Percentiles rank a stretch among this genome's conserved stretches.
Evolutionary conservation across 2,797 vertebrate species (phyloP).

Genomic region (Danio choprae): DNA sequence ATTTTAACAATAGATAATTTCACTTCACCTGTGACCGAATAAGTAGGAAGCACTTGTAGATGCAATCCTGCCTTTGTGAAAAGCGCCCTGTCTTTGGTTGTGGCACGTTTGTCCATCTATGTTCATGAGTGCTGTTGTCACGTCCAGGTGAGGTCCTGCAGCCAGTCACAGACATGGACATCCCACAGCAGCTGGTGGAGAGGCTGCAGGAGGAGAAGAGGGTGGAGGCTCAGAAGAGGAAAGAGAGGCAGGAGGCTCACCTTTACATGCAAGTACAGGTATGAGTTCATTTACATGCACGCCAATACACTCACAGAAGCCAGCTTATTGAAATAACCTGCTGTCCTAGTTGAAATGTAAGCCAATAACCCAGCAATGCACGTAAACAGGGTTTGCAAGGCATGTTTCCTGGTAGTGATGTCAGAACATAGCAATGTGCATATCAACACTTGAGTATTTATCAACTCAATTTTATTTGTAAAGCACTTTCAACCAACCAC

Average conservation of each 20-base stretch:
- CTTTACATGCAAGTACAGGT: conserved; percentile 99
- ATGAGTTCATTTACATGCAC: too few species aligned
- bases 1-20: neutral
- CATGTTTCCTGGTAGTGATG: too few species aligned
- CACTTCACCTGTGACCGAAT: neutral
- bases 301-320: too few species aligned
- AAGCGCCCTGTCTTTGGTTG: neutral
- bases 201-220: conserved; percentile 97
- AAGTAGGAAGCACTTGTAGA: neutral
- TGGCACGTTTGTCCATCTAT: conserved; percentile 7
- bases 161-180: conserved; percentile 95
- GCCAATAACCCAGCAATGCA: too few species aligned
- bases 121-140: neutral
- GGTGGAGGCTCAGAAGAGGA: conserved; percentile 98
- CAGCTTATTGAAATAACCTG: too few species aligned
- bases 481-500: too few species aligned
- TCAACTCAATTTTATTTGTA: too few species aligned
- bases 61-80: neutral
- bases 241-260: conserved; percentile 97
- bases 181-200: conserved; percentile 97
- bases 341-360: too few species aligned
- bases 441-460: too few species aligned
- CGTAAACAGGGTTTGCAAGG: too few species aligned
- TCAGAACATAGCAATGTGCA: too few species aligned
- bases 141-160: conserved; percentile 92